Conservation (phyloP, 1,140 invertebrate genomes). For the Drosophila mojavensis region DNA sequence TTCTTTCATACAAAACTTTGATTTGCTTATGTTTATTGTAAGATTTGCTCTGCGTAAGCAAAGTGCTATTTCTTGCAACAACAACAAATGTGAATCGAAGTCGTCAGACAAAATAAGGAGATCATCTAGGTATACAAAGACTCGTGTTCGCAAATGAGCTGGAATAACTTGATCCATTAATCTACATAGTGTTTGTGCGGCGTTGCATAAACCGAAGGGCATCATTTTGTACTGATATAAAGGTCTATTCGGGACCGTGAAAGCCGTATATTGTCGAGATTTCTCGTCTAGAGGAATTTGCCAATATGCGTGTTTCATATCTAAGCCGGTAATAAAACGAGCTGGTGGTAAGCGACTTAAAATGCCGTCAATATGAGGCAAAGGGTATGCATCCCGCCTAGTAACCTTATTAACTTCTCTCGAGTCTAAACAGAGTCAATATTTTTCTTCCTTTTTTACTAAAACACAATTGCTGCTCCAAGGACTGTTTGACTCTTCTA, state of each 20-base stretch:
- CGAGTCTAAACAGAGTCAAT: conserved; percentile 39
- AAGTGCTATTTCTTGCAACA: conserved; percentile 26
- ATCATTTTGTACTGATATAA: conserved; percentile 24
- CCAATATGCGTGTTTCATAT: conserved; percentile 50
- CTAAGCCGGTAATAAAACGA: conserved; percentile 52
- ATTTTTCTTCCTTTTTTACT: conserved; percentile 19
- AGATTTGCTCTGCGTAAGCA: conserved; percentile 15
- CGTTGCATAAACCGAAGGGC: conserved; percentile 27
- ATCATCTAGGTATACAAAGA: conserved; percentile 84
- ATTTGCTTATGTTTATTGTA: conserved; percentile 18
- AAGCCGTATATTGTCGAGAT: not conserved
- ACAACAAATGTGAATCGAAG: not conserved
- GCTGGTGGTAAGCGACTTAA: conserved; percentile 45
- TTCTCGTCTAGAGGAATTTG: conserved; percentile 5
- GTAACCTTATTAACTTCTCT: conserved; percentile 37
- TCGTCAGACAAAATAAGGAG: conserved; percentile 70
- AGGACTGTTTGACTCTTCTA: conserved; percentile 37
- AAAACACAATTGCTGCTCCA: conserved; percentile 44
- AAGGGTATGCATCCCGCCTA: conserved; percentile 35
- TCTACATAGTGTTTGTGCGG: conserved; percentile 17
- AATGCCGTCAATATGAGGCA: conserved; percentile 42
- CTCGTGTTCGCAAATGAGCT: conserved; percentile 11
- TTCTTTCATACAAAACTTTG: conserved; percentile 40
- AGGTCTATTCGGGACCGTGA: not conserved
- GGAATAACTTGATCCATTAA: conserved; percentile 32